Percentiles rank a stretch among this genome's conserved stretches.
Evolutionary conservation across 1,140 invertebrate species (phyloP).

Genomic region (Zaprionus kolodkinae): DNA sequence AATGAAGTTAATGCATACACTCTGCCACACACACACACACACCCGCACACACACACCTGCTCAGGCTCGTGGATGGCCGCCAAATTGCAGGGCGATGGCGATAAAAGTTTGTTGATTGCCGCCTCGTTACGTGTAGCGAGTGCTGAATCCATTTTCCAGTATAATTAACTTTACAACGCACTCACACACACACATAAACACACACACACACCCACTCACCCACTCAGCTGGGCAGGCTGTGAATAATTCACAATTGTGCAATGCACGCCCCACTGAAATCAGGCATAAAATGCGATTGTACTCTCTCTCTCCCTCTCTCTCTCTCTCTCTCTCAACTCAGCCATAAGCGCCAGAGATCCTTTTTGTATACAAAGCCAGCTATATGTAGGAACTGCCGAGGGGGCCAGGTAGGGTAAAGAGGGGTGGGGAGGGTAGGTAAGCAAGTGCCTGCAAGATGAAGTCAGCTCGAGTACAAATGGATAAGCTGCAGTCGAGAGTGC

Average conservation of each 20-base stretch:
- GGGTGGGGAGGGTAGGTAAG: neutral
- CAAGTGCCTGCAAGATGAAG: neutral
- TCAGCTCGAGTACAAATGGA: neutral
- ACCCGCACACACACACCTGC: neutral
- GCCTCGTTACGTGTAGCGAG: constrained; percentile 53
- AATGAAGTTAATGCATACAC: constrained; percentile 76
- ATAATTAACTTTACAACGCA: constrained; percentile 58
- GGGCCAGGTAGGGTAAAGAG: neutral
- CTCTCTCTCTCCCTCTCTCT: too few relatives aligned
- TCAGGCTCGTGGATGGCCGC: constrained; percentile 31
- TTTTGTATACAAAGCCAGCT: constrained; percentile 18
- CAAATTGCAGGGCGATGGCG: constrained; percentile 47
- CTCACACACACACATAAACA: constrained; percentile 27
- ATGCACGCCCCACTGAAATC: constrained; percentile 51
- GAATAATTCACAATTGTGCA: constrained; percentile 56
- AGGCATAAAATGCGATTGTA: constrained; percentile 56
- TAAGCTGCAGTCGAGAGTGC: constrained; percentile 5
- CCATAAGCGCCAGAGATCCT: constrained; percentile 18
- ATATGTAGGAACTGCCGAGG: neutral
- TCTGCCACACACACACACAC: constrained; percentile 30
- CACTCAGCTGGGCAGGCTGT: constrained; percentile 12
- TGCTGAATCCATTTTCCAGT: constrained; percentile 52
- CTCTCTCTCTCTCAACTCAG: neutral
- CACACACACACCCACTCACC: neutral
- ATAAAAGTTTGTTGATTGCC: constrained; percentile 54